These are phyloP conservation scores for Carabus problematicus DNA, from an alignment of 2,888 invertebrate genomes.

Conservation along the genomic window DNA sequence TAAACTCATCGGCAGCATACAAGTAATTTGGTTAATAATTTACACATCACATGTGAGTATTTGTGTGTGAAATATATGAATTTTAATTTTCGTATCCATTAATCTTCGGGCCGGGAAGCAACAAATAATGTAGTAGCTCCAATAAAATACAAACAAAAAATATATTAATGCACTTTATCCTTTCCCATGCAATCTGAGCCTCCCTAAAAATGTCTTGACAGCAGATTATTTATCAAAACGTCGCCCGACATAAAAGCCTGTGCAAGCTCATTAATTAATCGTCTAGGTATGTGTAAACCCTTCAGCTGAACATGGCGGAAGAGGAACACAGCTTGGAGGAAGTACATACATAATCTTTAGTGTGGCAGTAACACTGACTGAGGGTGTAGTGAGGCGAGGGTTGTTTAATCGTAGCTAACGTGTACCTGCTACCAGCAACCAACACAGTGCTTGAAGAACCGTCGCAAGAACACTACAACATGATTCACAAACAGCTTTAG, in stretches of 20 bases:
- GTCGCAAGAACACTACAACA: conserved; percentile 36
- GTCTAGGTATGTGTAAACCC: conserved; percentile 37
- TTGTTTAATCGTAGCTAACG: background rate
- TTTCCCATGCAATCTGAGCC: background rate
- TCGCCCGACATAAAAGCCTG: conserved; percentile 32
- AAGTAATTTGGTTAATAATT: no score
- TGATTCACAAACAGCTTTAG: conserved; percentile 47
- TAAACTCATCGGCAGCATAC: no score
- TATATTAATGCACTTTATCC: no score
- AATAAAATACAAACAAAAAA: no score
- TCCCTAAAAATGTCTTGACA: conserved; percentile 39
- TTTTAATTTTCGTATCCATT: no score
- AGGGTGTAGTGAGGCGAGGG: background rate
- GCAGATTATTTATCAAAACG: conserved; percentile 41
- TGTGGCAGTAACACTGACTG: no score
- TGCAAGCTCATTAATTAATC: conserved; percentile 41
- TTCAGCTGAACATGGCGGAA: conserved; percentile 8
- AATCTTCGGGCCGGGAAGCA: no score
- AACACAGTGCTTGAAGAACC: background rate
- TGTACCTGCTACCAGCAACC: background rate
- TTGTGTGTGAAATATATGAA: no score
- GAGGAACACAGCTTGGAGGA: conserved; percentile 3
- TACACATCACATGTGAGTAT: no score
- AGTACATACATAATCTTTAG: background rate
- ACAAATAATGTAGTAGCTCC: no score